Evolutionary conservation across 2,888 invertebrate species (phyloP), one percentile per base, ranked within the genome.

Genomic region (Holacanthella duospinosa): DNA sequence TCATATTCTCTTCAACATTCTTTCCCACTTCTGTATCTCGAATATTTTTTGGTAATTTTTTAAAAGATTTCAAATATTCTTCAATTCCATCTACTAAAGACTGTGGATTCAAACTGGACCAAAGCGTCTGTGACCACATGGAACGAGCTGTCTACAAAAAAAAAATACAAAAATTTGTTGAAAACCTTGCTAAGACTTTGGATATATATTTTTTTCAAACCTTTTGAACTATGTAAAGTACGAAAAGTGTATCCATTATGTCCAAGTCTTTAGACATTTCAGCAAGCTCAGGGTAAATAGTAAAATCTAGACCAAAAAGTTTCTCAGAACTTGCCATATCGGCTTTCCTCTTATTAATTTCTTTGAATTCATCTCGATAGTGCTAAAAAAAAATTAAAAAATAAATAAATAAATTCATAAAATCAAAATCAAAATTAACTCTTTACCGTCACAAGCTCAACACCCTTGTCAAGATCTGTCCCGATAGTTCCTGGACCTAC

Each of bases 91-190:
- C 89, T 9, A 88, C 78, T n/a, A 48, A 94, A 79, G 0, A 86
- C 84, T 88, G 87, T 1, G 93, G 87, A 77, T 93, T 88, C 58
- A 94, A 79, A 77, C 94, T 86, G 6, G 82, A 84, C 94, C 94
- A 94, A 16, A 93, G 77, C 0, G 90, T 92, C 77, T 86, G 87
- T 0, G 89, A 85, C 93, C 93, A 93, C 3, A 81, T 74, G 68
- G 90, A 88, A 53, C 90, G 80, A 0, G 87, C 86, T 67, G 81
- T 81, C 79, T 80, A 71, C 2, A 43, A 12, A 16, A 43, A n/a
- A n/a, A n/a, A n/a, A n/a, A n/a, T n/a, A n/a, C n/a, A 93, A 21
- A 58, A 21, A 43, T 43, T 58, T 9, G 16, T 36, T 27, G 36
- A 36, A 36, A n/a, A n/a, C n/a, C n/a, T n/a, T n/a, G n/a, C n/a